Conservation (phyloP, 2,113 vertebrate species). For the Solea senegalensis region DNA sequence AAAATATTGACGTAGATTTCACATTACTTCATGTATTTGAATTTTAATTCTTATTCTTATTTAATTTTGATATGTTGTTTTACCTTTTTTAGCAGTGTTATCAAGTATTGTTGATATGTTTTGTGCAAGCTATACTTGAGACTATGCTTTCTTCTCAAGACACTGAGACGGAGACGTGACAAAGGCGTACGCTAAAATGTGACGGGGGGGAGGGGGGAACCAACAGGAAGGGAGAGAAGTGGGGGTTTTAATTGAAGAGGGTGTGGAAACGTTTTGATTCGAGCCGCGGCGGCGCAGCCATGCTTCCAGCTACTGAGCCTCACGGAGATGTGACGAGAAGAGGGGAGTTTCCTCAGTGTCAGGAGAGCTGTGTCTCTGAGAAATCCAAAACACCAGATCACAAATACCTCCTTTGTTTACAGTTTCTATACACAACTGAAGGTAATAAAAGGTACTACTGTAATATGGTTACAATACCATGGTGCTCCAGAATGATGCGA, state of each 20-base stretch:
- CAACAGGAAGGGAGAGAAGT: slow-evolving; percentile 20
- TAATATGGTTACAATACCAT: slow-evolving; percentile 93
- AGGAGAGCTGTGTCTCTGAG: slow-evolving; percentile 87
- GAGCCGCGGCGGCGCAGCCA: slow-evolving; percentile 29
- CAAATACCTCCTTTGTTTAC: slow-evolving; percentile 98
- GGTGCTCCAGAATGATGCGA: slow-evolving; percentile 92
- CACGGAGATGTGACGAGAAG: slow-evolving; percentile 73
- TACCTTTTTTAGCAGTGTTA: slow-evolving; percentile 91
- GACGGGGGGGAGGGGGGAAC: slow-evolving; percentile 46
- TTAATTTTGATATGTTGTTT: slow-evolving; percentile 88
- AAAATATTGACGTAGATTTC: slow-evolving; percentile 81
- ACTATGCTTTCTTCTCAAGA: slow-evolving; percentile 81
- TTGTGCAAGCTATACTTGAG: slow-evolving; percentile 85
- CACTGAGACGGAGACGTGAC: slow-evolving; percentile 74
- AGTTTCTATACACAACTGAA: slow-evolving; percentile 93
- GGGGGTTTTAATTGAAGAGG: slow-evolving; percentile 26
- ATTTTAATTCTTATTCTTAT: slow-evolving; percentile 89
- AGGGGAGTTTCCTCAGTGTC: slow-evolving; percentile 80
- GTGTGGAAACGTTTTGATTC: slow-evolving; percentile 52
- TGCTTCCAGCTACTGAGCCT: slow-evolving; percentile 85
- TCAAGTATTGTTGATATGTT: slow-evolving; percentile 88
- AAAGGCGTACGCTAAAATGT: slow-evolving; percentile 63
- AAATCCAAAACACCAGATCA: slow-evolving; percentile 90
- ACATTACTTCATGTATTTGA: slow-evolving; percentile 88
- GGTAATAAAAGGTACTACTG: slow-evolving; percentile 95